phyloP scores from a whole-genome alignment of 2,888 invertebrate species.

The Rhimphoctona megacephalus region DNA sequence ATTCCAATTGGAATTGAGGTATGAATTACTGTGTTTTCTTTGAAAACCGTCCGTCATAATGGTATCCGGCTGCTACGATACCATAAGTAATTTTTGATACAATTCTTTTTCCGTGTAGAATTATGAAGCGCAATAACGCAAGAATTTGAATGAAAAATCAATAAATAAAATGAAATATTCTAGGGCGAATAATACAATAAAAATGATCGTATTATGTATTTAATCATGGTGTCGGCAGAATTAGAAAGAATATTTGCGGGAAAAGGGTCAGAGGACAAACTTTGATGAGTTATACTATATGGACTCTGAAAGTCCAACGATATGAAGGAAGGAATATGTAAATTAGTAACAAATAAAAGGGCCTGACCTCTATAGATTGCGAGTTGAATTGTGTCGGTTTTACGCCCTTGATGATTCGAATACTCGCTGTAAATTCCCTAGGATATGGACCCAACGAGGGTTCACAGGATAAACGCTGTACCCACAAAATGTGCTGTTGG shows the following conservation, averaged over 20 bases:
- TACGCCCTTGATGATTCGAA: constrained; percentile 10
- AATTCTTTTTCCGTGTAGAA: too few relatives aligned
- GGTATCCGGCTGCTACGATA: too few relatives aligned
- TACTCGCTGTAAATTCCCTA: neutral
- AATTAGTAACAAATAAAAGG: constrained; percentile 7
- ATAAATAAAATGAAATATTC: neutral
- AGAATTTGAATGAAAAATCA: too few relatives aligned
- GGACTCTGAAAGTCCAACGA: constrained; percentile 10
- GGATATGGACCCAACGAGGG: constrained; percentile 12
- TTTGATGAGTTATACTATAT: constrained; percentile 48
- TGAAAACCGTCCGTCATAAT: too few relatives aligned
- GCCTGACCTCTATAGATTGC: neutral
- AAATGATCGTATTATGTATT: neutral
- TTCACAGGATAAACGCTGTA: constrained; percentile 43
- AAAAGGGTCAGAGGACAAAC: constrained; percentile 52
- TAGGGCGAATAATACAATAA: neutral
- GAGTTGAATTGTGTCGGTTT: constrained; percentile 2
- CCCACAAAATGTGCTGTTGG: constrained; percentile 49
- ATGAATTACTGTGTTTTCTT: too few relatives aligned
- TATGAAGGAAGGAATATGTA: constrained; percentile 20
- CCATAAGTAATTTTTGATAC: too few relatives aligned
- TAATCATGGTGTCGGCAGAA: neutral
- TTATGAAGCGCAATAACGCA: too few relatives aligned
- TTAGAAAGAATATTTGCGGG: constrained; percentile 21
- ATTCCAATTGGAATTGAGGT: too few relatives aligned